Evolutionary conservation across 2,797 vertebrate species (phyloP).

Genomic region (Amblyraja radiata): DNA sequence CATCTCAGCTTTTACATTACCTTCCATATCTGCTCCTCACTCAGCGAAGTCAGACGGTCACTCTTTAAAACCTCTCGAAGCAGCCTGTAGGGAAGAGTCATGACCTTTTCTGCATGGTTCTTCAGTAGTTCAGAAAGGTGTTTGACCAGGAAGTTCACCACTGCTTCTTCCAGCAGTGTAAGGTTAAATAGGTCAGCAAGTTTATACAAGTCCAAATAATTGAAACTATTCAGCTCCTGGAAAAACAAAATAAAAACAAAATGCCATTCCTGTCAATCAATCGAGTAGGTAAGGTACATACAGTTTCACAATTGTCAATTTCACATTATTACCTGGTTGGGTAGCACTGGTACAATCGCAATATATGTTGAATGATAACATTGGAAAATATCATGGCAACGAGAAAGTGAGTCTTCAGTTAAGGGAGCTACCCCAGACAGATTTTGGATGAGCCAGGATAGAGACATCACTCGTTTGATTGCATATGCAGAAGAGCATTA

Average conservation of each 20-base stretch:
- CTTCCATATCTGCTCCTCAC: conserved; percentile 96
- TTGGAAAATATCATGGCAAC: not conserved
- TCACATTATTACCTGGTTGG: not conserved
- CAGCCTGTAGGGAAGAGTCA: conserved; percentile 84
- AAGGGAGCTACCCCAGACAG: not conserved
- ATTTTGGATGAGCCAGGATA: not conserved
- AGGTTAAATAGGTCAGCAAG: conserved; percentile 96
- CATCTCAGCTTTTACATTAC: conserved; percentile 55
- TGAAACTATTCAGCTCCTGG: conserved; percentile 90
- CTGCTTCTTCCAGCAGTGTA: conserved; percentile 83
- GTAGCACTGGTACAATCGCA: not conserved
- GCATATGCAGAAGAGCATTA: not conserved
- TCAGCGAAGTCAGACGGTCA: conserved; percentile 88
- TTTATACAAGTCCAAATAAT: conserved; percentile 95
- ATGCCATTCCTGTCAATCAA: conserved; percentile 11
- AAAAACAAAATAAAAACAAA: conserved; percentile 50
- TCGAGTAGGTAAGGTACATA: not conserved
- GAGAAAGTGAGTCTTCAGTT: not conserved
- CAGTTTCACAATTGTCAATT: not conserved
- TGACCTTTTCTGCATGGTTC: conserved; percentile 77
- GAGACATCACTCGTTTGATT: not conserved
- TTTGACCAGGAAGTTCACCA: conserved; percentile 88
- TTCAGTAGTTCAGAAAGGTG: conserved; percentile 87
- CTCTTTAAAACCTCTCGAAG: conserved; percentile 91
- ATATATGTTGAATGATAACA: not conserved